A percentile compares a stretch with the other conserved stretches of the same genome.
phyloP scores from a whole-genome alignment of 2,797 vertebrate genomes.

The Denticeps clupeoides region DNA sequence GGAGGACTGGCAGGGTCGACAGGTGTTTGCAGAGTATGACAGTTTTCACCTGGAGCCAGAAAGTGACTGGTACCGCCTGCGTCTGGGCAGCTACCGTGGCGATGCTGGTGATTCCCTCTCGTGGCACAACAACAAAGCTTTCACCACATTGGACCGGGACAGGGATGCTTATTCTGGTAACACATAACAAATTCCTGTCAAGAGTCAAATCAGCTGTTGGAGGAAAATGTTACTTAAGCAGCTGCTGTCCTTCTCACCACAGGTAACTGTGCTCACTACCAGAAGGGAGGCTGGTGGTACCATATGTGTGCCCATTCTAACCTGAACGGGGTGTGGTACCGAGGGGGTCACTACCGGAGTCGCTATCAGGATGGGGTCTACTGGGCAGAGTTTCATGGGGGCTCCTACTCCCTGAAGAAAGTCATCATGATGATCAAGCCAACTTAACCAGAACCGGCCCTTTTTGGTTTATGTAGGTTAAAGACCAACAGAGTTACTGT shows the following conservation, averaged over 20 bases:
- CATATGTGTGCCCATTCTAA: conserved; percentile 88
- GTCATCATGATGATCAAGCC: conserved; percentile 78
- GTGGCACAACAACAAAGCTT: conserved; percentile 85
- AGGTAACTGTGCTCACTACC: conserved; percentile 88
- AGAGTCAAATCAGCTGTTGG: too few species aligned
- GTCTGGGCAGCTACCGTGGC: conserved; percentile 73
- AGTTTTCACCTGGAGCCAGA: conserved; percentile 73
- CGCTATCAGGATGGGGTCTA: conserved; percentile 85
- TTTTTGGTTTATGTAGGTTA: too few species aligned
- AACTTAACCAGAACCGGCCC: conserved; percentile 19
- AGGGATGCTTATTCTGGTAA: conserved; percentile 74
- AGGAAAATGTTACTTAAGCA: too few species aligned
- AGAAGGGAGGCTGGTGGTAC: conserved; percentile 92
- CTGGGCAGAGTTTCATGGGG: conserved; percentile 82
- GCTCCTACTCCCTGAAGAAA: conserved; percentile 78
- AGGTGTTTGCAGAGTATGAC: conserved; percentile 72
- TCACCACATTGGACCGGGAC: conserved; percentile 81
- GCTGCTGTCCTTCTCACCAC: too few species aligned
- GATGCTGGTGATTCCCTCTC: conserved; percentile 81
- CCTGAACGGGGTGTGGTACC: conserved; percentile 83
- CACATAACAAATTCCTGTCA: neutral
- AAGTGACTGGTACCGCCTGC: conserved; percentile 76
- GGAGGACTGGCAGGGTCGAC: conserved; percentile 81
- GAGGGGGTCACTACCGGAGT: conserved; percentile 78
- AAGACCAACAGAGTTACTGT: too few species aligned